These are phyloP conservation scores for Leptobrachium leishanense DNA, from an alignment of 2,113 vertebrate species.

Conservation along the genomic window DNA sequence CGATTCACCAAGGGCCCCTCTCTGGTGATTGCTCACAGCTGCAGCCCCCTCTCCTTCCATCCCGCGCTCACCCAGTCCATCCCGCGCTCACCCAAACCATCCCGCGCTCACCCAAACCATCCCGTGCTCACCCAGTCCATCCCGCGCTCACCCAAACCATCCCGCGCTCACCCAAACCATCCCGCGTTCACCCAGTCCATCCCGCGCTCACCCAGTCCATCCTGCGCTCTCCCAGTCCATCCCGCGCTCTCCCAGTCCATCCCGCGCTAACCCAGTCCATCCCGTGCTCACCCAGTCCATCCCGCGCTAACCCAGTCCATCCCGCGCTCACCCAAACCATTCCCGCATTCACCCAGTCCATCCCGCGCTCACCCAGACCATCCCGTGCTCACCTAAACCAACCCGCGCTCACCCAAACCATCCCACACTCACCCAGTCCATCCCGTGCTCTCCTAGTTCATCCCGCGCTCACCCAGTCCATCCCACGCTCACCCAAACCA, in stretches of 20 bases:
- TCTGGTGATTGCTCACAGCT: neutral
- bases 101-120: neutral
- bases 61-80: constrained; percentile 7
- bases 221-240: too few relatives aligned
- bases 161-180: neutral
- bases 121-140: neutral
- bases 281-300: neutral
- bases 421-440: neutral
- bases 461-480: neutral
- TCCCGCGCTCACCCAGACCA: constrained; percentile 6
- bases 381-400: too few relatives aligned
- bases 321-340: neutral
- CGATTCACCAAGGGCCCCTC: neutral
- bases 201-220: neutral
- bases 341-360: constrained; percentile 8
- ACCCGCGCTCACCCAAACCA: neutral
- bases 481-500: neutral
- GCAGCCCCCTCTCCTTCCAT: neutral
- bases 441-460: neutral
- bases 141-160: constrained; percentile 1
- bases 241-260: neutral
- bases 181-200: too few relatives aligned
- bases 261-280: neutral
- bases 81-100: neutral
- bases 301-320: neutral